Base-by-base conservation (phyloP, 2,113 vertebrate species). In the Halichoeres trimaculatus region DNA sequence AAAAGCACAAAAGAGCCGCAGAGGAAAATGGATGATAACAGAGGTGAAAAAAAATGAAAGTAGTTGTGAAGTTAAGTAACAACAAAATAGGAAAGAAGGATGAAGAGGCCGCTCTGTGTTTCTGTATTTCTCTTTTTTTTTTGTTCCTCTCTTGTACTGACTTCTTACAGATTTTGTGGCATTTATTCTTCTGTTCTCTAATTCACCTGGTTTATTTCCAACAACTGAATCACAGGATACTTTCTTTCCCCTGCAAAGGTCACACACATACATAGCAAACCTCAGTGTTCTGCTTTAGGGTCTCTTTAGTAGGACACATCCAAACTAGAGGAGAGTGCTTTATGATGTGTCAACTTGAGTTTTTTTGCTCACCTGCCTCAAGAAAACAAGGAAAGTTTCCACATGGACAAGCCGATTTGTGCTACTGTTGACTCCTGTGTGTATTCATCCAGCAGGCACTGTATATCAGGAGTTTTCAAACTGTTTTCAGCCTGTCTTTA, bases 161-260 rank as follows among this genome's bases (percentile, higher is more conserved):
- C 52, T 50, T 56, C 53, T 64, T 20, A 14, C 43, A 69, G 43
- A 34, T 56, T 66, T 43, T 30, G 26, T 51, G 52, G 26, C n/a
- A 66, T 58, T 67, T 77, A 59, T 60, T 66, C 51, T 38, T 35
- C n/a, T 30, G 62, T 2, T 36, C 38, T 40, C 12, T 40, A 2
- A 40, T 40, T 40, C 38, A 30, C 12, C 12, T 45, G 60, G 41
- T 47, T 26, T 58, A 45, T 62, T 61, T 66, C 62, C 70, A 71
- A 68, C 70, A 84, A 56, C 47, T n/a, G 55, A 72, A 73, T 75
- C 54, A 66, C 54, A 52, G 54, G 68, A 63, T 66, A 70, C 55
- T 45, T 17, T 19, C 17, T 1, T 68, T 38, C 59, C 48, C 58
- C 65, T 45, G 50, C 36, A 54, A 58, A 70, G 45, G 34, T 61